Base-by-base conservation (phyloP, 1,140 invertebrate genomes). In the Oreohelix idahoensis region DNA sequence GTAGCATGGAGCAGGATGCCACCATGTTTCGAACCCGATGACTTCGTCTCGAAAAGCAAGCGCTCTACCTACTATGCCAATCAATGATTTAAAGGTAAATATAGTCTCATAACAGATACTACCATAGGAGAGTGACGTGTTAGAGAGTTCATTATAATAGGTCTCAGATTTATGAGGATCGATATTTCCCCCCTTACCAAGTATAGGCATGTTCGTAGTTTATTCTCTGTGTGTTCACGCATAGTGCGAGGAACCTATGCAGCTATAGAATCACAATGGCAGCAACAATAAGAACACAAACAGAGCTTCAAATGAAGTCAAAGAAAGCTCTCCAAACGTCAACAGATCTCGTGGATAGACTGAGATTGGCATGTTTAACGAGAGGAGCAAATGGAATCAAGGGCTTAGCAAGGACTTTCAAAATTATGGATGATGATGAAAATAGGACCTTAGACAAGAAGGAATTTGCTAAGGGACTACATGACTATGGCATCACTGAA, bases 361-460 rank as follows among this genome's bases (percentile, higher is more conserved):
- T 99, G 80, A 94, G 97, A 71, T 92, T 97, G 70, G 93, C 97
- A 36, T 98, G 97, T 92, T 92, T 99, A 23, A 93, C 96, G 1
- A 94, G 97, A 83, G 98, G 97, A 75, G 96, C 97, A 32, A 95
- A 94, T 83, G 97, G 97, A 45, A 98, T 99, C 87, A 94, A 98
- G 86, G 96, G 96, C 0, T 92, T 98, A 63, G 96, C 96, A 88
- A 96, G 96, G 96, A 93, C 96, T 84, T 99, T 99, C 91, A 95
- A 97, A 76, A 94, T 96, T 73, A 97, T 98, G 95, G 97, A 99
- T 91, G 97, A 98, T 84, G 97, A 99, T 92, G 96, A 96, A 35
- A 97, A 95, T 92, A 96, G 96, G 89, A 94, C 95, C 63, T 92
- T 99, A 36, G 96, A 95, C 87, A 93, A 95, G 51, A 96, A 96